Base-by-base conservation (phyloP, 1,140 invertebrate genomes). In the Littorina saxatilis region DNA sequence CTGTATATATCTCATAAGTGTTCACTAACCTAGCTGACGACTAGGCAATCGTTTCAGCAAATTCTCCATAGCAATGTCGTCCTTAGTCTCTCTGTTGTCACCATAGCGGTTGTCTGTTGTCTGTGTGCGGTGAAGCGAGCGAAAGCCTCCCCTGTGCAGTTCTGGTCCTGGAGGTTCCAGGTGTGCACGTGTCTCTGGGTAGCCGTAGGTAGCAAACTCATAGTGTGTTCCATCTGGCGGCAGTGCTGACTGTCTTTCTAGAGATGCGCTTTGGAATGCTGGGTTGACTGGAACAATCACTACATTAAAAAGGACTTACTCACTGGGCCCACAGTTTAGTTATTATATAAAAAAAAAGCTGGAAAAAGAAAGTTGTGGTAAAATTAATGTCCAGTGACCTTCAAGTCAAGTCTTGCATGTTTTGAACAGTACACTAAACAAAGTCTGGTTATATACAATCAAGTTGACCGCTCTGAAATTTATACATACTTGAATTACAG, bases 31-130 rank as follows among this genome's bases (percentile, higher is more conserved):
- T 58, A 88, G 74, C 37, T 88, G 87, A 73, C 86, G 86, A 63
- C 87, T 88, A 15, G 87, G 87, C 52, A 88, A 83, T 73, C 82
- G 76, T 35, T 85, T 84, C 37, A 88, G 80, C 29, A 88, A 52
- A 20, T 85, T 63, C 20, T 78, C 76, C 76, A 78, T 39, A 1
- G 76, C 5, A 0, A 9, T 73, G 39, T 39, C 32, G 29, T 61
- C 27, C 23, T 29, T 37, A 17, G 40, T 2, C 11, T 37, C 13
- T 35, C 39, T 32, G 23, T 58, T 52, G 17, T 15, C 37, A 0
- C 76, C 70, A 50, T 73, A 68, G 66, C 66, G 66, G 37, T 2
- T 27, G 13, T 0, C 70, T 61, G 58, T 61, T 9, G 20, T 61
- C 7, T 29, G 7, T 27, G 23, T 50, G 66, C 17, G 29, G 23